Base-by-base conservation (phyloP, 2,113 vertebrate genomes). In the Microtus oregoni region DNA sequence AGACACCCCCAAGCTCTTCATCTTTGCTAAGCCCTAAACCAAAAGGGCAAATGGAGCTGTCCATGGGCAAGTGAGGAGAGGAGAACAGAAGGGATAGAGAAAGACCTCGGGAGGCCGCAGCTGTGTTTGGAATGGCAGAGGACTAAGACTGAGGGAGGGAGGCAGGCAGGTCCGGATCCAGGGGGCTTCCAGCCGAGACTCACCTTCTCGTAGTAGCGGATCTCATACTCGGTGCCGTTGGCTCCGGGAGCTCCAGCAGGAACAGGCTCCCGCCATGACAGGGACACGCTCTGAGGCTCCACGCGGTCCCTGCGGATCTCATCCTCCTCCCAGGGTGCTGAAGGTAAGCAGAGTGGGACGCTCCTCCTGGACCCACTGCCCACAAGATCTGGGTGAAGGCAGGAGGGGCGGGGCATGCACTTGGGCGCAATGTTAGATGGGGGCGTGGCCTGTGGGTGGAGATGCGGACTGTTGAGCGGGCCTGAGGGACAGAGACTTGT, bases 131-230 rank as follows among this genome's bases (percentile, higher is more conserved):
- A 63, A 63, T 55, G 76, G 28, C 44, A 22, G 12, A 82, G 38
- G 30, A 13, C 81, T 52, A 76, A 81, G 86, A n/a, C n/a, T 30
- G 35, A 61, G 15, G n/a, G 15, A 47, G 52, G n/a, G 10, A 47
- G 52, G n/a, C 50, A 15, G 52, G 70, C n/a, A 44, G 26, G 7
- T 4, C 55, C 0, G 58, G n/a, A 63, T 52, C 70, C 52, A 9
- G 65, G 38, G 32, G 2, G 32, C 70, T 24, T 52, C 68, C n/a
- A 47, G 26, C n/a, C 3, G 2, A 41, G 44, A 87, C 85, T 87
- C 67, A 87, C 44, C 20, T 99, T 99, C 98, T 99, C 99, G 0
- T 99, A 99, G 98, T 99, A 99, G 86, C 99, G 99, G 98, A 99
- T 99, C 98, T 99, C 99, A 0, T 99, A 99, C 94, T 99, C 99